Conservation (phyloP, 2,113 vertebrate genomes). For the Oreocharis arfaki region DNA sequence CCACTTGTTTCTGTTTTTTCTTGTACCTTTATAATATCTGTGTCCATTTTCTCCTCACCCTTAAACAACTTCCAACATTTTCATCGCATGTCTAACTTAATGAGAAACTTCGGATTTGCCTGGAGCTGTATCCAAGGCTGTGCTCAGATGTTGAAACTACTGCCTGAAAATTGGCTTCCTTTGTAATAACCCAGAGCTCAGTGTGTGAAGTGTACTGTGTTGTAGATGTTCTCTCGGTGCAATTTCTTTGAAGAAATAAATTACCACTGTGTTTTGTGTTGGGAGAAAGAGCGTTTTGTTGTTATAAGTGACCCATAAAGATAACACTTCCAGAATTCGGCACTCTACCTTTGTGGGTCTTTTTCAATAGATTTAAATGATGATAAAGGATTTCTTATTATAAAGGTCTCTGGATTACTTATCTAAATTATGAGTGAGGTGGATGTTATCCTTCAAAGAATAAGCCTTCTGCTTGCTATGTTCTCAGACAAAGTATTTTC, state of each 20-base stretch:
- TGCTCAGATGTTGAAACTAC: constrained; percentile 10
- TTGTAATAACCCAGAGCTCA: constrained; percentile 47
- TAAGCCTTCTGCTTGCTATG: constrained; percentile 12
- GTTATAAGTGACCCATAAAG: constrained; percentile 59
- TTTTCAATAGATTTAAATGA: constrained; percentile 44
- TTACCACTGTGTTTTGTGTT: constrained; percentile 50
- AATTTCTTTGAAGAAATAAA: constrained; percentile 66
- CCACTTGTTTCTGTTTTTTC: background rate
- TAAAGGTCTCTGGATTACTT: constrained; percentile 46
- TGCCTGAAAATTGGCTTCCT: constrained; percentile 51
- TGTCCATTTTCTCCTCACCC: background rate
- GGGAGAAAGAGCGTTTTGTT: constrained; percentile 49
- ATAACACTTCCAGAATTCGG: constrained; percentile 28
- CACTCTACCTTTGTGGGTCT: constrained; percentile 6
- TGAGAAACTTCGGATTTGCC: constrained; percentile 46
- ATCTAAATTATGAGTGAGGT: constrained; percentile 66
- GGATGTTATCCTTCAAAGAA: constrained; percentile 59
- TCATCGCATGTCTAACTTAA: constrained; percentile 49
- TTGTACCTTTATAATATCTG: background rate
- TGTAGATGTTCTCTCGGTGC: constrained; percentile 45
- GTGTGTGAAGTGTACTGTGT: constrained; percentile 1
- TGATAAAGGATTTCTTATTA: constrained; percentile 40
- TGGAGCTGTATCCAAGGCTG: background rate
- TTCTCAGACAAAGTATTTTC: constrained; percentile 58
- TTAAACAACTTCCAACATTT: constrained; percentile 40